Conservation (phyloP, 2,797 vertebrate species). For the Pelochelys cantorii region DNA sequence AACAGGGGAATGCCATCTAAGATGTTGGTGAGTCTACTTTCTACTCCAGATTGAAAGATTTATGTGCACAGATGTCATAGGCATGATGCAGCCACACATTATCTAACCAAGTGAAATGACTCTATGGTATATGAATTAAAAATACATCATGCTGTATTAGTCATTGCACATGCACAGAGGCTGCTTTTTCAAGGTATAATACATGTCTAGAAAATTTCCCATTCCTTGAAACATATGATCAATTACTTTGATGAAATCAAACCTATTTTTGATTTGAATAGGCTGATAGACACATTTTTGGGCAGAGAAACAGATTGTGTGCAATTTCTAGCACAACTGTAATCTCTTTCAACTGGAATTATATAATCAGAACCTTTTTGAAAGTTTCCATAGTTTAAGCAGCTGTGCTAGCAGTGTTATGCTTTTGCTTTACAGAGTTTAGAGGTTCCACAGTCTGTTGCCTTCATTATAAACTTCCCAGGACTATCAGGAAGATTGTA, state of each 20-base stretch:
- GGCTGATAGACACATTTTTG: background rate
- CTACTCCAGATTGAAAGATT: background rate
- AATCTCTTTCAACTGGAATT: background rate
- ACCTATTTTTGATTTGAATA: background rate
- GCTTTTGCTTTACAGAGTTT: background rate
- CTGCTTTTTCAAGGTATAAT: background rate
- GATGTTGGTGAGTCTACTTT: background rate
- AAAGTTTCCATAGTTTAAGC: background rate
- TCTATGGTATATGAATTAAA: background rate
- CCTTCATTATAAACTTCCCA: background rate
- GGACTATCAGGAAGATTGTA: background rate
- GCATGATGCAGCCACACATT: background rate
- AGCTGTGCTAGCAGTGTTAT: background rate
- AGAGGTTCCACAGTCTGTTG: background rate
- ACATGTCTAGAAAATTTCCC: background rate
- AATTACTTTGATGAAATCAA: background rate
- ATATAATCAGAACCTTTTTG: background rate
- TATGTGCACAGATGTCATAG: background rate
- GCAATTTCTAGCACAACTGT: background rate
- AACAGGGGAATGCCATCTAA: background rate
- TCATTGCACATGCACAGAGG: background rate
- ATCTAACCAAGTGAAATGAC: background rate
- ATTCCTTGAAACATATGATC: background rate
- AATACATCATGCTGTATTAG: background rate
- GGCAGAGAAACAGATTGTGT: background rate